A percentile compares a stretch with the other conserved stretches of the same genome.
phyloP scores from a whole-genome alignment of 92 coral and sea anemone species.

The Bergia puertoricense region DNA sequence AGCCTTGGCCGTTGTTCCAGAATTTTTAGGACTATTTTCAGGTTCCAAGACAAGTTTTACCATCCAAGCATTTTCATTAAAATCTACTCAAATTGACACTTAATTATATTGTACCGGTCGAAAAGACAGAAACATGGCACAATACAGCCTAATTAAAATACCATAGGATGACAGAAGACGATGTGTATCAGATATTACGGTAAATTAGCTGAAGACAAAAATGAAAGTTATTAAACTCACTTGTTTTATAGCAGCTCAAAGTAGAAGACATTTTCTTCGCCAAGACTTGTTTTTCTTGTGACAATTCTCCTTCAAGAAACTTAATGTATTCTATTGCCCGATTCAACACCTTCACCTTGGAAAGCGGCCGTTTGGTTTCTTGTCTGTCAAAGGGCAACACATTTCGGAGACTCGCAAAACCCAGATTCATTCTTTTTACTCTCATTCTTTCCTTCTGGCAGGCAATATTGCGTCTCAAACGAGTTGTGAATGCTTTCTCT shows the following conservation, averaged over 20 bases:
- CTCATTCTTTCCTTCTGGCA: slow-evolving; percentile 4
- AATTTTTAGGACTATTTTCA: too few species aligned
- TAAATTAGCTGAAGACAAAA: not conserved
- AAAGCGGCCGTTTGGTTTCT: slow-evolving; percentile 4
- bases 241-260: not conserved
- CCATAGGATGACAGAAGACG: too few species aligned
- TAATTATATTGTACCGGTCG: too few species aligned
- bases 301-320: slow-evolving; percentile 13
- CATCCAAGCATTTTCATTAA: too few species aligned
- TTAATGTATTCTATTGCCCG: slow-evolving; percentile 3
- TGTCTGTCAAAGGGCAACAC: not conserved
- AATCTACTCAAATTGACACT: too few species aligned
- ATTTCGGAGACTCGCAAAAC: slow-evolving; percentile 16
- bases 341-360: not conserved
- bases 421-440: not conserved
- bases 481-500: not conserved
- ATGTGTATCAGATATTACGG: too few species aligned
- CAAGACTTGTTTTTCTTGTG: slow-evolving; percentile 4
- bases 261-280: not conserved
- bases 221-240: not conserved
- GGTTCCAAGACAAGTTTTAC: too few species aligned
- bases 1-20: too few species aligned
- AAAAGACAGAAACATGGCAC: too few species aligned
- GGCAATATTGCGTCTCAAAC: slow-evolving; percentile 12
- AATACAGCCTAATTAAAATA: too few species aligned